These are phyloP conservation scores for Cygnus atratus DNA, from an alignment of 2,113 vertebrate genomes.

Conservation along the genomic window DNA sequence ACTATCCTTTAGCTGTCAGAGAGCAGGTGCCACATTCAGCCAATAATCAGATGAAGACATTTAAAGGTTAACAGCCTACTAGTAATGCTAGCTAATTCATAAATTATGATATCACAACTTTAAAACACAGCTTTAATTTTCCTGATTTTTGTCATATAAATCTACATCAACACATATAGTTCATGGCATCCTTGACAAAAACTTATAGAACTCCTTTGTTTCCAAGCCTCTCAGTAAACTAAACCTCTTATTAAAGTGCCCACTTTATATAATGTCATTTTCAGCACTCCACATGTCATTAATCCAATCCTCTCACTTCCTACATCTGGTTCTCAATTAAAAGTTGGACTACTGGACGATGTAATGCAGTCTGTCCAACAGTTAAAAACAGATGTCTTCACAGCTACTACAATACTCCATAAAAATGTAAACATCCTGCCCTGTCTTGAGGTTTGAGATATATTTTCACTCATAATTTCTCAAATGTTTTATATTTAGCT, in stretches of 20 bases:
- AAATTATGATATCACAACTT: not conserved
- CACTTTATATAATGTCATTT: not conserved
- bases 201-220: not conserved
- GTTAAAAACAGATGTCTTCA: not conserved
- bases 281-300: not conserved
- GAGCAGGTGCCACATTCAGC: not conserved
- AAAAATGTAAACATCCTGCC: not conserved
- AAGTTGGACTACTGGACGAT: not conserved
- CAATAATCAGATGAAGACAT: not conserved
- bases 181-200: not conserved
- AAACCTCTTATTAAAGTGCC: not conserved
- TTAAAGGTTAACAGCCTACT: not conserved
- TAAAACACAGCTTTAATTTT: not conserved
- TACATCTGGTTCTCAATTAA: not conserved
- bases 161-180: not conserved
- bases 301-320: not conserved
- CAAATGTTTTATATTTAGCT: not conserved
- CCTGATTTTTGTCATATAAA: not conserved
- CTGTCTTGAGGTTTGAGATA: not conserved
- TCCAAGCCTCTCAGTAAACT: not conserved
- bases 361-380: not conserved
- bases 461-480: not conserved
- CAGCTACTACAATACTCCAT: not conserved
- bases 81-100: not conserved
- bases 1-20: not conserved